Evolutionary conservation across 2,888 invertebrate species (phyloP).

Genomic region (Euzophera pinguis): DNA sequence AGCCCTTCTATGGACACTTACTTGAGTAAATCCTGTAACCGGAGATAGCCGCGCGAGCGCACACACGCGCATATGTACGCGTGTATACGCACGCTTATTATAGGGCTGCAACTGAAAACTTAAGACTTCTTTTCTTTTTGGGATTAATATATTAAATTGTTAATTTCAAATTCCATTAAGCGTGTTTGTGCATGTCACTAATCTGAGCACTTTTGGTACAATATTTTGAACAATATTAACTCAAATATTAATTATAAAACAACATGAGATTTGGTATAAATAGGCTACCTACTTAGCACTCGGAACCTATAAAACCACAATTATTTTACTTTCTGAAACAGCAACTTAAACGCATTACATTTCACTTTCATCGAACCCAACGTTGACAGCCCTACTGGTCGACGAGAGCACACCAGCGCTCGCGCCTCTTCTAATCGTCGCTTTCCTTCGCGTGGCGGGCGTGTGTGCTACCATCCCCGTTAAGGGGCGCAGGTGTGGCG

Average conservation of each 20-base stretch:
- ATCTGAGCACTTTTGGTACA: too few species aligned
- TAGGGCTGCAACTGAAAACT: constrained; percentile 16
- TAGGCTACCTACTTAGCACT: too few species aligned
- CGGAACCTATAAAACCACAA: too few species aligned
- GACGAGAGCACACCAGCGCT: constrained; percentile 40
- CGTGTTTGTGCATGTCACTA: too few species aligned
- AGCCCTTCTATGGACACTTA: constrained; percentile 50
- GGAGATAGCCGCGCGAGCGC: constrained; percentile 30
- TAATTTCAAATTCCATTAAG: too few species aligned
- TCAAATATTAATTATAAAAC: too few species aligned
- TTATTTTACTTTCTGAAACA: too few species aligned
- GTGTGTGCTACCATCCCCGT: constrained; percentile 73
- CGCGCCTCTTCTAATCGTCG: constrained; percentile 56
- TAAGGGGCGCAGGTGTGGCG: constrained; percentile 75
- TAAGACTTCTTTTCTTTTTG: not conserved
- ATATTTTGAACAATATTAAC: too few species aligned
- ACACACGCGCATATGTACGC: constrained; percentile 19
- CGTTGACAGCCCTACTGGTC: constrained; percentile 20
- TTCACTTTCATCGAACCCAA: too few species aligned
- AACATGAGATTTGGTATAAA: too few species aligned
- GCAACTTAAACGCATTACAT: too few species aligned
- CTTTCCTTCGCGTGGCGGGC: constrained; percentile 75
- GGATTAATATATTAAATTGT: too few species aligned
- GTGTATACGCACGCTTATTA: constrained; percentile 24
- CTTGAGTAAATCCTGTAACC: constrained; percentile 52